These are phyloP conservation scores for Lerema accius DNA, from an alignment of 1,140 invertebrate genomes.

Conservation along the genomic window DNA sequence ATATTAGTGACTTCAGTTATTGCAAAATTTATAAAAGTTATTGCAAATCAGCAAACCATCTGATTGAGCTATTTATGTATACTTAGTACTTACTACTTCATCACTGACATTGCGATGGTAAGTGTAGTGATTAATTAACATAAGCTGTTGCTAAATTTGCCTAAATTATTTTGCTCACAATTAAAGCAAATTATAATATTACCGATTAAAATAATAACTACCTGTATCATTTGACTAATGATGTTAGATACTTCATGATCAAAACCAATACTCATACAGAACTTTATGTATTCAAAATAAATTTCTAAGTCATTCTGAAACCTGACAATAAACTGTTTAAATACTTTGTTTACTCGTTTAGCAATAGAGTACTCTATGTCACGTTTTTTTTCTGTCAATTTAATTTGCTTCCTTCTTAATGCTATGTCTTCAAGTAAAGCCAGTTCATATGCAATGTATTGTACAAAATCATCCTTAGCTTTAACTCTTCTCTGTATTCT, in stretches of 20 bases:
- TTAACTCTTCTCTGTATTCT: conserved; percentile 87
- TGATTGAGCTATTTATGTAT: too few relatives aligned
- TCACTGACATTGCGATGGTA: too few relatives aligned
- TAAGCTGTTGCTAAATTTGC: too few relatives aligned
- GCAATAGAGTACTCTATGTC: conserved; percentile 87
- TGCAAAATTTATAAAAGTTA: too few relatives aligned
- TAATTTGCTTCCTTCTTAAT: conserved; percentile 82
- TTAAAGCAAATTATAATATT: too few relatives aligned
- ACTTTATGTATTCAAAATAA: conserved; percentile 89
- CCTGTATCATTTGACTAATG: conserved; percentile 77
- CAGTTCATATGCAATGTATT: conserved; percentile 89
- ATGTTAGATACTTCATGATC: conserved; percentile 65
- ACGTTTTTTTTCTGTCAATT: conserved; percentile 84
- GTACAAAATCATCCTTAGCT: conserved; percentile 87
- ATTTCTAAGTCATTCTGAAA: conserved; percentile 87
- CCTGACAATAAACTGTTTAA: conserved; percentile 84
- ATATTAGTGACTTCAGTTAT: too few relatives aligned
- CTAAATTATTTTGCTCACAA: too few relatives aligned
- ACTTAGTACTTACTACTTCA: too few relatives aligned
- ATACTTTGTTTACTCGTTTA: conserved; percentile 86
- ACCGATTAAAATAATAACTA: conserved; percentile 27
- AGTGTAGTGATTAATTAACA: too few relatives aligned
- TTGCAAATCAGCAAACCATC: too few relatives aligned
- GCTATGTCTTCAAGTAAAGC: conserved; percentile 86
- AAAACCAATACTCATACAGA: conserved; percentile 86